phyloP scores from a whole-genome alignment of 2,797 vertebrate genomes.

The Netta rufina region DNA sequence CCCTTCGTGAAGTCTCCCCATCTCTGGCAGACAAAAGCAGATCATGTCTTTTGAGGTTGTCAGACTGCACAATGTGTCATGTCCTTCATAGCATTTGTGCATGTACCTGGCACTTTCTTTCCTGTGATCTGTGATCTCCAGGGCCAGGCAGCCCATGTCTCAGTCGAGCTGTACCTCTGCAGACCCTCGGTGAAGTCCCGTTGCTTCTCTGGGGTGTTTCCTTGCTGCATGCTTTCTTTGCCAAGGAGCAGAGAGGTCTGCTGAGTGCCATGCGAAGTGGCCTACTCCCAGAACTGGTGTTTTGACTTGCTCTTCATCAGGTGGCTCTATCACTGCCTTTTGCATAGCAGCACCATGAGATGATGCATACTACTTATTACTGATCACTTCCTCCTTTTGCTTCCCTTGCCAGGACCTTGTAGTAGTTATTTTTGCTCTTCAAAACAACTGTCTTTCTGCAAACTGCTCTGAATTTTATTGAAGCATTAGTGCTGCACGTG shows the following conservation, averaged over 20 bases:
- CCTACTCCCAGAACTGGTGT: background rate
- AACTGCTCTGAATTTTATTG: background rate
- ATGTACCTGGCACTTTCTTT: background rate
- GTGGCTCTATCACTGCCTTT: background rate
- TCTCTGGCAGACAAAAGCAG: background rate
- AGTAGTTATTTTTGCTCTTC: background rate
- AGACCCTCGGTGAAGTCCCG: background rate
- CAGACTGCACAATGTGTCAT: background rate
- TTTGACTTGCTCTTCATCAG: background rate
- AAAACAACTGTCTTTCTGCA: background rate
- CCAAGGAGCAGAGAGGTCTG: background rate
- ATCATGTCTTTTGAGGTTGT: background rate
- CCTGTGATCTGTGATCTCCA: background rate
- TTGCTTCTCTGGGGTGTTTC: background rate
- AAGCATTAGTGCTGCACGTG: background rate
- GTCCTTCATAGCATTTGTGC: background rate
- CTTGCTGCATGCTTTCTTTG: background rate
- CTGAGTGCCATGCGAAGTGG: background rate
- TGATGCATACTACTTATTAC: background rate
- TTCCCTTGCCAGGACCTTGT: background rate
- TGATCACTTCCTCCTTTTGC: background rate
- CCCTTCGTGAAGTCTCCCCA: background rate
- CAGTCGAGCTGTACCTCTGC: background rate
- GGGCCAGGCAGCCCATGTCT: accelerated
- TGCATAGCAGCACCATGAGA: too few relatives aligned